Base-by-base conservation (phyloP, 2,888 invertebrate genomes). In the Cenopis cana region DNA sequence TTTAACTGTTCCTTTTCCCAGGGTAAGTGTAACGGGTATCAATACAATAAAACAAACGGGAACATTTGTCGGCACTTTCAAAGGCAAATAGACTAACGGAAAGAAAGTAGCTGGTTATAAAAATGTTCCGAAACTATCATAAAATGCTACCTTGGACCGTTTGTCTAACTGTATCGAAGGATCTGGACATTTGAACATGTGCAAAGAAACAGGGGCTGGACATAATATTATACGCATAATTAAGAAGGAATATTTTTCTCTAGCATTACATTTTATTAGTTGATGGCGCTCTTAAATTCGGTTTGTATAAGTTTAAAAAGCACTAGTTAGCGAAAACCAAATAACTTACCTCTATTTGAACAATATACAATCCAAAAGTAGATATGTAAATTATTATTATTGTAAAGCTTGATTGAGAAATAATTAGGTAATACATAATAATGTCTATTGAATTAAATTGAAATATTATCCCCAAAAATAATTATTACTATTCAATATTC, bases 81-180 rank as follows among this genome's bases (percentile, higher is more conserved):
- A 90, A 90, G 84, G 69, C 77, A 89, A 89, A 84, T 89, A 80
- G 86, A 73, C 82, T 92, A 88, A 88, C 88, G 87, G 88, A 84
- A 87, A 87, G 89, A 89, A 89, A 89, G 89, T 88, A 88, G 88
- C 87, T 61, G 76, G 89, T 88, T 88, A 88, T 85, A 88, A 86
- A 88, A 79, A 77, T 80, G 75, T 84, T 80, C 76, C 78, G 80
- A 81, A 79, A 80, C 75, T 55, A 78, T 76, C 81, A 81, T 86
- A 88, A 87, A 88, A 76, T 65, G 55, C 74, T 73, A 73, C 70
- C 66, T 67, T 67, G 54, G 50, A 46, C 66, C 60, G 61, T 41
- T 65, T 52, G 57, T 57, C 18, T 82, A 81, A 81, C 81, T 77
- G 82, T 79, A 70, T 38, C 60, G 65, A 78, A 77, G 78, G 75